Percentiles rank a stretch among this genome's conserved stretches.
These are phyloP conservation scores for Eupithecia inturbata DNA, from an alignment of 2,888 invertebrate species.

Conservation along the genomic window DNA sequence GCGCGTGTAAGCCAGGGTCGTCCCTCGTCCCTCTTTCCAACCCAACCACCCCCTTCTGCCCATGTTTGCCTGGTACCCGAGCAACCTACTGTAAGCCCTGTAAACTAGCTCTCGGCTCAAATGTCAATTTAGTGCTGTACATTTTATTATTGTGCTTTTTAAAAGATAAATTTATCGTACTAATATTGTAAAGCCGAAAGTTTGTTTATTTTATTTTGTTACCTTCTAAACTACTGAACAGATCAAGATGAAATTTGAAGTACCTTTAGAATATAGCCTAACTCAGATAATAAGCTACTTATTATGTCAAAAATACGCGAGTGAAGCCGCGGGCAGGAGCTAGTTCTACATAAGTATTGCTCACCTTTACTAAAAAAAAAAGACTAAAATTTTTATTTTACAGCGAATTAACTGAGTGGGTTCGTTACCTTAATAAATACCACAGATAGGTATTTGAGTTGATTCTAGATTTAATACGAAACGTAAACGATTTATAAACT, in stretches of 20 bases:
- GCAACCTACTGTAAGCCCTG: slow-evolving; percentile 57
- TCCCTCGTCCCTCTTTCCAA: slow-evolving; percentile 42
- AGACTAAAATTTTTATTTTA: not conserved
- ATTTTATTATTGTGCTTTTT: not conserved
- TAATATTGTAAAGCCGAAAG: too few species aligned
- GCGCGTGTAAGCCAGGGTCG: slow-evolving; percentile 73
- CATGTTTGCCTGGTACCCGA: slow-evolving; percentile 68
- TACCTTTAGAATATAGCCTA: too few species aligned
- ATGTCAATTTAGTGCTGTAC: not conserved
- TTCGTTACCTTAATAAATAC: slow-evolving; percentile 17
- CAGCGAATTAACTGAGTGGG: not conserved
- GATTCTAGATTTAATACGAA: slow-evolving; percentile 1
- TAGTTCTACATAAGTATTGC: not conserved
- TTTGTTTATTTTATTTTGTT: too few species aligned
- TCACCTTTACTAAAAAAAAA: not conserved
- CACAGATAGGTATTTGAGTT: slow-evolving; percentile 4
- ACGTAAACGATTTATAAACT: not conserved
- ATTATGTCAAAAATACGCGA: too few species aligned
- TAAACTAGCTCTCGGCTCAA: slow-evolving; percentile 40
- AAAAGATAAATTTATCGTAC: not conserved
- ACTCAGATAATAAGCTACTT: too few species aligned
- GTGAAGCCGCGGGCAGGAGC: too few species aligned
- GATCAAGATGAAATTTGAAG: too few species aligned
- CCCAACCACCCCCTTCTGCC: slow-evolving; percentile 46
- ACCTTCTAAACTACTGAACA: too few species aligned